Evolutionary conservation across 2,113 vertebrate genomes (phyloP).

Genomic region (Phylloscopus trochilus): DNA sequence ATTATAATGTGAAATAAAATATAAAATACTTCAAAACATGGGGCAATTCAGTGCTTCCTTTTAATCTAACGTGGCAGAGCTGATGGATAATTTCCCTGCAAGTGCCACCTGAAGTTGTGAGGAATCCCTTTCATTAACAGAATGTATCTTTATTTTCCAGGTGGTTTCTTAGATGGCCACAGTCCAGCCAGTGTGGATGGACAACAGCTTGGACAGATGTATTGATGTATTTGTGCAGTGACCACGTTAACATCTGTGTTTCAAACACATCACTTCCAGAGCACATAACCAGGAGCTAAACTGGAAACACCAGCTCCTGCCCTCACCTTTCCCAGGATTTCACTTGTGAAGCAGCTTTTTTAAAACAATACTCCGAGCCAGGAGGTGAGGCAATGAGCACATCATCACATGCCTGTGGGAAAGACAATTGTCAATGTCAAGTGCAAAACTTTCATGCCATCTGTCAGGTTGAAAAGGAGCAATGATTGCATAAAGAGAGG

Average conservation of each 20-base stretch:
- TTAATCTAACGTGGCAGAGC: not conserved
- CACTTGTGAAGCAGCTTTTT: not conserved
- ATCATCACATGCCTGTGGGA: not conserved
- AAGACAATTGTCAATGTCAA: not conserved
- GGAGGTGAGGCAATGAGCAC: not conserved
- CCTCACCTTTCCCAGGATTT: not conserved
- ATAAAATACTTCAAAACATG: not conserved
- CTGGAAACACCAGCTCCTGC: constrained; percentile 21
- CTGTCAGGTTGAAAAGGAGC: not conserved
- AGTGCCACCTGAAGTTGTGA: not conserved
- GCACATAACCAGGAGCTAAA: not conserved
- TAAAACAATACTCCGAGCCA: not conserved
- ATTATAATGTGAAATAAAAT: not conserved
- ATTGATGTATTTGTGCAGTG: not conserved
- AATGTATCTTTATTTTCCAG: not conserved
- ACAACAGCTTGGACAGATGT: not conserved
- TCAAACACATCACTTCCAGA: not conserved
- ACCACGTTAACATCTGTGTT: not conserved
- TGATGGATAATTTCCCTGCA: not conserved
- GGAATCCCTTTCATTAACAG: not conserved
- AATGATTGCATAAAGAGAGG: not conserved
- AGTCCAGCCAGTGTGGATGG: not conserved
- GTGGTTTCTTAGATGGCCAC: not conserved
- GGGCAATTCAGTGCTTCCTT: not conserved
- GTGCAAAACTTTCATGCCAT: not conserved